These are phyloP conservation scores for Prinia subflava DNA, from an alignment of 2,113 vertebrate genomes.

Conservation along the genomic window DNA sequence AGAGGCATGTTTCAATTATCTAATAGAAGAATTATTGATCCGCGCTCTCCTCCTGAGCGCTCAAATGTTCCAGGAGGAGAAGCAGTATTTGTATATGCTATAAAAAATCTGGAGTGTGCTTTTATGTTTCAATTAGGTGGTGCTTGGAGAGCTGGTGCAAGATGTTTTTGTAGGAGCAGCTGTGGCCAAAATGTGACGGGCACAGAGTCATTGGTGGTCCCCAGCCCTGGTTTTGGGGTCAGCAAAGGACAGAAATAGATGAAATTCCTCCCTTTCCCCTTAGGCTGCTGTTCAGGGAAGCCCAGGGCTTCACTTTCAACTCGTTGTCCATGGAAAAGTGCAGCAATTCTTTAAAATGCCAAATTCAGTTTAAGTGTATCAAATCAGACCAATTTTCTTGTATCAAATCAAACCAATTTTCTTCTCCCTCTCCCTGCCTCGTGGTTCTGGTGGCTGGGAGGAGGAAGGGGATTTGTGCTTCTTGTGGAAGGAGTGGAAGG, in stretches of 20 bases:
- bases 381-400: neutral
- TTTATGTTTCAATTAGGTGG: conserved; percentile 36
- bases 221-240: neutral
- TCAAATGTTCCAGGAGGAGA: conserved; percentile 40
- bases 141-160: neutral
- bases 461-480: neutral
- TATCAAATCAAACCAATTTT: neutral
- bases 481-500: neutral
- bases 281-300: neutral
- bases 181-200: neutral
- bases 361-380: neutral
- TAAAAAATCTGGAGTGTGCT: neutral
- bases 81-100: conserved; percentile 38
- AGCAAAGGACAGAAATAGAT: neutral
- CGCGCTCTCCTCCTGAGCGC: neutral
- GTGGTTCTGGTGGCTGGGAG: neutral
- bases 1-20: conserved; percentile 59
- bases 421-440: neutral
- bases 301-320: neutral
- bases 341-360: neutral
- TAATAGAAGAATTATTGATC: conserved; percentile 69
- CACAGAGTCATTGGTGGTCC: neutral
- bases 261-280: neutral
- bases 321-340: neutral
- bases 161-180: neutral